Evolutionary conservation across 2,113 vertebrate species (phyloP).

Genomic region (Charadrius vociferus): DNA sequence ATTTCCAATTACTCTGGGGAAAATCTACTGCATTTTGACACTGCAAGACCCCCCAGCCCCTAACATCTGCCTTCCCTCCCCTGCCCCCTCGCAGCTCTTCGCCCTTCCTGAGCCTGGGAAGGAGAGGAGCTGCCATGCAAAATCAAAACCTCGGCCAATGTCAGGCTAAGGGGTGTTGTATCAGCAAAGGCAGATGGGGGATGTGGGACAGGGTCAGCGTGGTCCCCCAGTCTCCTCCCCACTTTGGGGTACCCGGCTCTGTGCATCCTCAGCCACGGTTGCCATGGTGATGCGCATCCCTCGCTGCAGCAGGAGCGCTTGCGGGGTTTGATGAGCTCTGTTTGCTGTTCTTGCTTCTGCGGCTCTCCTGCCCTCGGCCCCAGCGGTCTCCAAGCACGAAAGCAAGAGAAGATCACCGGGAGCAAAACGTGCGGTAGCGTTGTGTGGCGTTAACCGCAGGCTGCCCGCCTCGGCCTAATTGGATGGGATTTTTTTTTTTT

Average conservation of each 20-base stretch:
- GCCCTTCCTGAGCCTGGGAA: not conserved
- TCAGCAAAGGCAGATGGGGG: not conserved
- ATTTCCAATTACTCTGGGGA: not conserved
- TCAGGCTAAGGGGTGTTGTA: not conserved
- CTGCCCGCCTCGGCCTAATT: not conserved
- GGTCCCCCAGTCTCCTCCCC: not conserved
- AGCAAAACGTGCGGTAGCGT: not conserved
- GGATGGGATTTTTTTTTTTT: not conserved
- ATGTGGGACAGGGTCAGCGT: accelerated
- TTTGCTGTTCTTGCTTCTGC: not conserved
- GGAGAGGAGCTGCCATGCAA: not conserved
- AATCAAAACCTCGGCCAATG: not conserved
- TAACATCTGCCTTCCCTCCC: not conserved
- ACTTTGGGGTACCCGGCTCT: not conserved
- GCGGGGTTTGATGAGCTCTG: conserved; percentile 17
- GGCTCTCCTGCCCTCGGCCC: not conserved
- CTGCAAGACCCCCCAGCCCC: not conserved
- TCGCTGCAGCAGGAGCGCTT: conserved; percentile 4
- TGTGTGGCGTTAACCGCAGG: not conserved
- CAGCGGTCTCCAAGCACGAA: not conserved
- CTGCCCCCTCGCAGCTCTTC: not conserved
- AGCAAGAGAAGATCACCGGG: not conserved
- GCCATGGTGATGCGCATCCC: conserved; percentile 57
- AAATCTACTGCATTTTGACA: not conserved
- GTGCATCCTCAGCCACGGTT: conserved; percentile 33